These are phyloP conservation scores for Mechanitis mazaeus DNA, from an alignment of 2,888 invertebrate genomes.

Conservation along the genomic window DNA sequence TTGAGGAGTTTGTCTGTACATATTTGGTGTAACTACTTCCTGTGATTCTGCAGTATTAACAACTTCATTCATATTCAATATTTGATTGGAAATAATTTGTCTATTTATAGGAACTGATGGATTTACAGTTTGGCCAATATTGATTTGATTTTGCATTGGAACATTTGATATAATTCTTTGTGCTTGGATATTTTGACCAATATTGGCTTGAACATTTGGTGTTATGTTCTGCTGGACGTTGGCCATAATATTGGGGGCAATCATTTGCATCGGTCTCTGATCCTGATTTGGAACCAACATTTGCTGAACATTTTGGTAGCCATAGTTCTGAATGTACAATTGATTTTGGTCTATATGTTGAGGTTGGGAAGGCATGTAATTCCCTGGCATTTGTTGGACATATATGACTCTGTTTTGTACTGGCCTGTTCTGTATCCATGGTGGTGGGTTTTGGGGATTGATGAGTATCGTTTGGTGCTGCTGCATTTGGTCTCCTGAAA, in stretches of 20 bases:
- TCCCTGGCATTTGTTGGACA: conserved; percentile 59
- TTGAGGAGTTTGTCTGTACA: conserved; percentile 21
- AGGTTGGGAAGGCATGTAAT: conserved; percentile 47
- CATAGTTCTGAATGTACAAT: conserved; percentile 55
- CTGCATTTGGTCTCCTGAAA: conserved; percentile 60
- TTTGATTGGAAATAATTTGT: conserved; percentile 20
- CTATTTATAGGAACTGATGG: conserved; percentile 26
- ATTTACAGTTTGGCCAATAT: conserved; percentile 21
- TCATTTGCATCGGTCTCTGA: conserved; percentile 31
- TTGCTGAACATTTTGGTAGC: conserved; percentile 50
- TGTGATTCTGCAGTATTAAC: conserved; percentile 23
- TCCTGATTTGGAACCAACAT: conserved; percentile 44
- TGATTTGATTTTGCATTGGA: conserved; percentile 27
- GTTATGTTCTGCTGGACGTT: conserved; percentile 25
- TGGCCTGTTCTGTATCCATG: conserved; percentile 61
- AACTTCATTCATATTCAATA: conserved; percentile 26
- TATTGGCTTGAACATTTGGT: conserved; percentile 26
- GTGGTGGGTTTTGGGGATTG: conserved; percentile 64
- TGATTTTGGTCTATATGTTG: conserved; percentile 58
- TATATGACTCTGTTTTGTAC: conserved; percentile 59
- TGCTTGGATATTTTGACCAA: conserved; percentile 25
- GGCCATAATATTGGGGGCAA: conserved; percentile 28
- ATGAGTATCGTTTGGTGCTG: conserved; percentile 59
- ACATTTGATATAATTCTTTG: conserved; percentile 28
- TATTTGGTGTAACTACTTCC: conserved; percentile 18